phyloP scores from a whole-genome alignment of 2,113 vertebrate genomes.

The Paralichthys olivaceus region DNA sequence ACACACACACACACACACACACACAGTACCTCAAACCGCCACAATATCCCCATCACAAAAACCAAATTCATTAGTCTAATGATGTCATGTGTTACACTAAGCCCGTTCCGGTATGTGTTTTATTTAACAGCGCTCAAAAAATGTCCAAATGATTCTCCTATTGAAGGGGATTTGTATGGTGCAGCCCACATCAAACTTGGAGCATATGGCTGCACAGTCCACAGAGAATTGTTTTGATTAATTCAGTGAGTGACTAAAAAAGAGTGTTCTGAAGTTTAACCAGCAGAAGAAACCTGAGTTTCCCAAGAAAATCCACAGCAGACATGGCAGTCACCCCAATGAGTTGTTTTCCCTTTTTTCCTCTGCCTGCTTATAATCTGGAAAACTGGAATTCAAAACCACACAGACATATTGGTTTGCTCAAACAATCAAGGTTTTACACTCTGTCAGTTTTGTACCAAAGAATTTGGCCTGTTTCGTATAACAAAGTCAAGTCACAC shows the following conservation, averaged over 20 bases:
- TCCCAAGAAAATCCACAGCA: constrained; percentile 49
- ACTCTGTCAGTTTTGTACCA: constrained; percentile 29
- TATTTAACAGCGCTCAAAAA: constrained; percentile 21
- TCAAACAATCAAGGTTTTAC: constrained; percentile 49
- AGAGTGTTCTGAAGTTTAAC: constrained; percentile 33
- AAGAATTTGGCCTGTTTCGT: constrained; percentile 21
- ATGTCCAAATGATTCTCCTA: constrained; percentile 32
- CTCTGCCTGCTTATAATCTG: constrained; percentile 38
- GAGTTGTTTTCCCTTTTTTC: constrained; percentile 15
- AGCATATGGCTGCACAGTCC: constrained; percentile 41
- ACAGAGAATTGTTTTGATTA: constrained; percentile 26
- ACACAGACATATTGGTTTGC: constrained; percentile 62
- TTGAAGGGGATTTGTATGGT: constrained; percentile 12
- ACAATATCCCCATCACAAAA: constrained; percentile 30
- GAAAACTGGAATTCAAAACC: constrained; percentile 61
- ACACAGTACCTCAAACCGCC: constrained; percentile 23
- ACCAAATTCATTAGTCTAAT: constrained; percentile 51
- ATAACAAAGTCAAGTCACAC: constrained; percentile 7
- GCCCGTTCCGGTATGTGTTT: constrained; percentile 31
- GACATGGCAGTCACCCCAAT: constrained; percentile 39
- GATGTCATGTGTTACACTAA: constrained; percentile 48
- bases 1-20: constrained; percentile 16
- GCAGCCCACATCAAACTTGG: constrained; percentile 16
- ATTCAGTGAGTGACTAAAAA: constrained; percentile 22
- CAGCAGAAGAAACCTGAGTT: constrained; percentile 47